Conservation (phyloP, 2,888 invertebrate species). For the Xylota segnis region DNA sequence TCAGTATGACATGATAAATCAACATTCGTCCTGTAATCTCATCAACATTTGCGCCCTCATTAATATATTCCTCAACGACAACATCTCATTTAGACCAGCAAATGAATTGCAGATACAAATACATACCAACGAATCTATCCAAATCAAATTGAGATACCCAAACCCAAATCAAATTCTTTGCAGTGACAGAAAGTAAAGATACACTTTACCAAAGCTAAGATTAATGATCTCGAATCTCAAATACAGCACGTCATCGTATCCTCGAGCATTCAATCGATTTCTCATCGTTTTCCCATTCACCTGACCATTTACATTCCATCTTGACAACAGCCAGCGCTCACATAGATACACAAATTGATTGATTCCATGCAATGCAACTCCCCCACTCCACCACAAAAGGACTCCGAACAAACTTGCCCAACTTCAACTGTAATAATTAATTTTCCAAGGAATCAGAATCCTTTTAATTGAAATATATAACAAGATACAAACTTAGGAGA, state of each 20-base stretch:
- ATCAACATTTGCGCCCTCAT: neutral
- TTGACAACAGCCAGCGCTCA: neutral
- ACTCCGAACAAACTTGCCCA: neutral
- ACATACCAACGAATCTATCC: neutral
- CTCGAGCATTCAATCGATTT: slow-evolving; percentile 5
- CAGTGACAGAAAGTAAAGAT: slow-evolving; percentile 18
- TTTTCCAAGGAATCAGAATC: slow-evolving; percentile 17
- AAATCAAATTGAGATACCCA: neutral
- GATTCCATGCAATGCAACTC: neutral
- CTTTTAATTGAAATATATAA: slow-evolving; percentile 9
- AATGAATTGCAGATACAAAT: neutral
- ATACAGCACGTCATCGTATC: slow-evolving; percentile 14
- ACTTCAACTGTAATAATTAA: slow-evolving; percentile 33
- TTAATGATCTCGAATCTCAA: slow-evolving; percentile 22
- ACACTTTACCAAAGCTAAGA: slow-evolving; percentile 11
- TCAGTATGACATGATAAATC: neutral
- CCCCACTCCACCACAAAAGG: neutral
- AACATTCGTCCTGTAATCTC: neutral
- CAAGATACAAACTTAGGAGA: slow-evolving; percentile 10
- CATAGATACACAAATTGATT: neutral
- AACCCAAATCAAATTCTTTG: slow-evolving; percentile 15
- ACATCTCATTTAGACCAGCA: slow-evolving; percentile 7
- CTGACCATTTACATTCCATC: neutral
- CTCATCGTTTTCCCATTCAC: neutral
- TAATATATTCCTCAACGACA: slow-evolving; percentile 13